These are phyloP conservation scores for Nasonia giraulti DNA, from an alignment of 1,140 invertebrate genomes.

Conservation along the genomic window DNA sequence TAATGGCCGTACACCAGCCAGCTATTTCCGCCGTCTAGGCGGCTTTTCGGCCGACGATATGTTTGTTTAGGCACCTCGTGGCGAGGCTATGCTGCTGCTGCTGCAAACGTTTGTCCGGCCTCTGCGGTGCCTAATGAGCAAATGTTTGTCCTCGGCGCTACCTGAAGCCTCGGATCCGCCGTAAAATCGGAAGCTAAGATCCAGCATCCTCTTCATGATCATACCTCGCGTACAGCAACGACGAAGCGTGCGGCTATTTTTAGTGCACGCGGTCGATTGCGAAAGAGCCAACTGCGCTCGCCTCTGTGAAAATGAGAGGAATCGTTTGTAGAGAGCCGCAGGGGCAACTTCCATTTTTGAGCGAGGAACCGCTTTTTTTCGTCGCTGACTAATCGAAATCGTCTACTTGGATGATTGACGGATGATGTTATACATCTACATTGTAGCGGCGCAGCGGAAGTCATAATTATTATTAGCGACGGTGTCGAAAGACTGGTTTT, in stretches of 20 bases:
- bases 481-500: background rate
- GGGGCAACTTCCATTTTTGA: background rate
- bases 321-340: slow-evolving; percentile 30
- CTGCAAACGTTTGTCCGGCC: too few species aligned
- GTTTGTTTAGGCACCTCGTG: background rate
- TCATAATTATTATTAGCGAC: slow-evolving; percentile 19
- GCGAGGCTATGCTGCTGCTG: background rate
- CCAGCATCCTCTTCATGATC: background rate
- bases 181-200: background rate
- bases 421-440: background rate
- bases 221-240: background rate
- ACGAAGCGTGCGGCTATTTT: background rate
- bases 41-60: background rate
- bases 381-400: background rate
- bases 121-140: background rate
- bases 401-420: background rate
- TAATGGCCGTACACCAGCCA: background rate
- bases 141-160: background rate
- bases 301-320: slow-evolving; percentile 10
- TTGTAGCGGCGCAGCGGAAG: background rate
- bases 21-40: background rate
- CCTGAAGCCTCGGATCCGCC: background rate
- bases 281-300: background rate
- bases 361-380: background rate
- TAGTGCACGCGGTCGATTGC: background rate